Evolutionary conservation across 2,113 vertebrate species (phyloP).

Genomic region (Mohoua ochrocephala): DNA sequence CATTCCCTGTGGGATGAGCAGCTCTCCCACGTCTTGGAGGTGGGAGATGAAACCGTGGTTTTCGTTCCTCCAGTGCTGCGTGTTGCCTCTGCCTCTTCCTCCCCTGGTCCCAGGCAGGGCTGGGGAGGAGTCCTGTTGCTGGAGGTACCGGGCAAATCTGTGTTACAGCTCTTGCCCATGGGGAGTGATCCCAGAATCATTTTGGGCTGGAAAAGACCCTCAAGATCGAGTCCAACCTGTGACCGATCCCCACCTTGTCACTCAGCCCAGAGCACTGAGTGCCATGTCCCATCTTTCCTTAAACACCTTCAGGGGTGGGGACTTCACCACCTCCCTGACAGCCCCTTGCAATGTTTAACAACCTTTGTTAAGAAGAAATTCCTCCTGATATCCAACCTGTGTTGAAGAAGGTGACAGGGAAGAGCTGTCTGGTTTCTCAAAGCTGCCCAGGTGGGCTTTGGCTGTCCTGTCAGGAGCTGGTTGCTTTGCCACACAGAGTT

Average conservation of each 20-base stretch:
- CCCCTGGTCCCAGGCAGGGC: background rate
- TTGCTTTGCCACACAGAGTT: background rate
- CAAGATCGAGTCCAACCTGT: accelerated
- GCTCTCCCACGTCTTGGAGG: background rate
- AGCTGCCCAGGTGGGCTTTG: background rate
- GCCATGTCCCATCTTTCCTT: background rate
- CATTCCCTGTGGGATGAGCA: background rate
- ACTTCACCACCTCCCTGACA: background rate
- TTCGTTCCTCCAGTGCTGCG: accelerated
- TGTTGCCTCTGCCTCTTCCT: background rate
- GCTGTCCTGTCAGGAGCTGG: background rate
- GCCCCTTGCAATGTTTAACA: background rate
- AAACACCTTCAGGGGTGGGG: background rate
- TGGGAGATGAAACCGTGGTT: background rate
- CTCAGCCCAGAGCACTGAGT: background rate
- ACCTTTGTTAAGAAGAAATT: background rate
- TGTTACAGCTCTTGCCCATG: background rate
- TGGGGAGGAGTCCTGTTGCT: background rate
- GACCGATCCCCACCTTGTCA: background rate
- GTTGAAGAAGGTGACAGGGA: background rate
- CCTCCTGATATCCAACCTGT: background rate
- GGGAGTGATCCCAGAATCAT: background rate
- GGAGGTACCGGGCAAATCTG: background rate
- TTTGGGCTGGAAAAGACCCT: background rate
- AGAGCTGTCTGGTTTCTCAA: background rate